Conservation (phyloP, 1,140 invertebrate species). For the Drosophila sp. region DNA sequence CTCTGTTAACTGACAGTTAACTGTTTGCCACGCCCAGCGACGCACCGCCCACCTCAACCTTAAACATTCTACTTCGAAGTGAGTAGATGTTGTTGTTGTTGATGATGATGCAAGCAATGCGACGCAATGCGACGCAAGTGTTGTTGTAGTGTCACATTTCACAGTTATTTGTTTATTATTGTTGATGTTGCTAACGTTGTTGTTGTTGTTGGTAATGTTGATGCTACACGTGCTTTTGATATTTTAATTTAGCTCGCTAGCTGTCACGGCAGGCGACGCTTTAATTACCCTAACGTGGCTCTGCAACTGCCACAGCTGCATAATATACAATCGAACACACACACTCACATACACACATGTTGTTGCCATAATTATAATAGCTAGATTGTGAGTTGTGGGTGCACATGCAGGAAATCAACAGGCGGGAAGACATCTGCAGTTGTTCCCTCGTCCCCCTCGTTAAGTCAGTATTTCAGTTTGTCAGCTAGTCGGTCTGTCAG, state of each 20-base stretch:
- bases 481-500: conserved; percentile 40
- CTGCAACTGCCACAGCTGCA: conserved; percentile 46
- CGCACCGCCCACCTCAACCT: background rate
- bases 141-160: conserved; percentile 70
- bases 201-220: conserved; percentile 31
- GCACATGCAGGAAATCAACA: conserved; percentile 30
- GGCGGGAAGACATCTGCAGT: conserved; percentile 39
- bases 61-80: background rate
- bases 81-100: conserved; percentile 11
- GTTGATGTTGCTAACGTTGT: conserved; percentile 9
- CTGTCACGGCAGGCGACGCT: conserved; percentile 66
- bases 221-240: conserved; percentile 69
- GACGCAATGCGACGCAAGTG: conserved; percentile 56
- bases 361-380: conserved; percentile 14
- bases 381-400: conserved; percentile 24
- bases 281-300: conserved; percentile 59
- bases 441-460: conserved; percentile 1
- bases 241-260: conserved; percentile 61
- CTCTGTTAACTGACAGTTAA: conserved; percentile 28
- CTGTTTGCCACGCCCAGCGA: conserved; percentile 18
- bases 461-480: conserved; percentile 28
- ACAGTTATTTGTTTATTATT: conserved; percentile 61
- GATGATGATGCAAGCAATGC: conserved; percentile 44
- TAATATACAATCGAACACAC: conserved; percentile 29
- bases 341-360: conserved; percentile 3